Percentiles rank a stretch among this genome's conserved stretches.
phyloP scores from a whole-genome alignment of 2,888 invertebrate genomes.

The Conistra vaccinii region DNA sequence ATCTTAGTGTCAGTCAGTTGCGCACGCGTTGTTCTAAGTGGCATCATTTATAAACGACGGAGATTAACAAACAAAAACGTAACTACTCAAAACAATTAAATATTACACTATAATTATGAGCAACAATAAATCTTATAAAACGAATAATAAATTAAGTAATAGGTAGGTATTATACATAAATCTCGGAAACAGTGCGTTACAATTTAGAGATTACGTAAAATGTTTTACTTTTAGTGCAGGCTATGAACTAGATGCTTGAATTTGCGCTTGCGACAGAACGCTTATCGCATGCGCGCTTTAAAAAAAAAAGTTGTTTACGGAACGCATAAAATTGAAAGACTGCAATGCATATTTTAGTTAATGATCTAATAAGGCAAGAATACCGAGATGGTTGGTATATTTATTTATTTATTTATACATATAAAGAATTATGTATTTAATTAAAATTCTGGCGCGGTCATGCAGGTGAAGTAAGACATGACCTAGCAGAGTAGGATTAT shows the following conservation, averaged over 20 bases:
- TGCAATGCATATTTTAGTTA: slow-evolving; percentile 19
- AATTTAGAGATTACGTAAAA: slow-evolving; percentile 57
- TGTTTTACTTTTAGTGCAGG: slow-evolving; percentile 54
- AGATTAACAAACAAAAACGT: slow-evolving; percentile 12
- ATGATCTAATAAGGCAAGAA: slow-evolving; percentile 25
- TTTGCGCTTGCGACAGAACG: slow-evolving; percentile 56
- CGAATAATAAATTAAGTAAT: slow-evolving; percentile 47
- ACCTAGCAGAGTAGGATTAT: background rate
- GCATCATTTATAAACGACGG: background rate
- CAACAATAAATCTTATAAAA: slow-evolving; percentile 28
- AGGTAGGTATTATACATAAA: slow-evolving; percentile 14
- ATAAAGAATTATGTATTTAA: slow-evolving; percentile 8
- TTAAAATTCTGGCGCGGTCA: slow-evolving; percentile 12
- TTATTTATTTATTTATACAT: too few species aligned
- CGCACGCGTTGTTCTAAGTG: background rate
- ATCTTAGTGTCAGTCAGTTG: slow-evolving; percentile 7
- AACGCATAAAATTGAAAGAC: slow-evolving; percentile 23
- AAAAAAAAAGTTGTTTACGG: slow-evolving; percentile 11
- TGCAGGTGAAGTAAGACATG: background rate
- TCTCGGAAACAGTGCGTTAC: slow-evolving; percentile 67
- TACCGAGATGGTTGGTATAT: background rate
- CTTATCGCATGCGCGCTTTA: slow-evolving; percentile 25
- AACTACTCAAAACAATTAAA: background rate
- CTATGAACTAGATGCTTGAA: slow-evolving; percentile 45
- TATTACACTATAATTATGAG: slow-evolving; percentile 6